Evolutionary conservation across 1,140 invertebrate species (phyloP).

Genomic region (Gyrodactylus salaris): DNA sequence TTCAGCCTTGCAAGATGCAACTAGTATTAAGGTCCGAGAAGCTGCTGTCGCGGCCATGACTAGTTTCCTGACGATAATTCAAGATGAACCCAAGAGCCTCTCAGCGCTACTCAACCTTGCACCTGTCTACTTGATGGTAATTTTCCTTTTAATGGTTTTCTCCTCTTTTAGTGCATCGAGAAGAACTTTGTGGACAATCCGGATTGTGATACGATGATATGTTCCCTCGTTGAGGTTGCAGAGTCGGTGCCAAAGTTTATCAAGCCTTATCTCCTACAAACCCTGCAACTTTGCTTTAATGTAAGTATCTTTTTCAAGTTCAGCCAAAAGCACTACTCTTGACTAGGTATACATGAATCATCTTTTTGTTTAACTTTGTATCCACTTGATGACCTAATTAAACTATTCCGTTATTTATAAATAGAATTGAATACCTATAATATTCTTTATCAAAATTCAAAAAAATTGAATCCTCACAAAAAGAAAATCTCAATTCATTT

Average conservation of each 20-base stretch:
- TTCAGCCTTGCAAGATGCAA: background rate
- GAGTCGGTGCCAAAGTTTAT: constrained; percentile 67
- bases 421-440: background rate
- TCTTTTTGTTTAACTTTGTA: constrained; percentile 1
- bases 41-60: background rate
- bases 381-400: background rate
- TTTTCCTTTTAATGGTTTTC: background rate
- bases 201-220: constrained; percentile 56
- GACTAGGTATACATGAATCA: background rate
- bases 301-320: constrained; percentile 19
- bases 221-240: constrained; percentile 60
- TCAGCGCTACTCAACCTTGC: background rate
- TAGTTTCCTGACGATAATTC: background rate
- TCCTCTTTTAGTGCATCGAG: constrained; percentile 30
- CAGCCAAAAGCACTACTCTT: constrained; percentile 1
- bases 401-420: background rate
- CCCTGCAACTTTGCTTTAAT: constrained; percentile 63
- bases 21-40: background rate
- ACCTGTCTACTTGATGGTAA: background rate
- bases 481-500: background rate
- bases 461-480: background rate
- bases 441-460: background rate
- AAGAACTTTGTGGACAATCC: constrained; percentile 34
- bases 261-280: constrained; percentile 41
- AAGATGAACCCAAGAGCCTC: constrained; percentile 8